phyloP scores from a whole-genome alignment of 2,113 vertebrate species.

The Ceratotherium simum region DNA sequence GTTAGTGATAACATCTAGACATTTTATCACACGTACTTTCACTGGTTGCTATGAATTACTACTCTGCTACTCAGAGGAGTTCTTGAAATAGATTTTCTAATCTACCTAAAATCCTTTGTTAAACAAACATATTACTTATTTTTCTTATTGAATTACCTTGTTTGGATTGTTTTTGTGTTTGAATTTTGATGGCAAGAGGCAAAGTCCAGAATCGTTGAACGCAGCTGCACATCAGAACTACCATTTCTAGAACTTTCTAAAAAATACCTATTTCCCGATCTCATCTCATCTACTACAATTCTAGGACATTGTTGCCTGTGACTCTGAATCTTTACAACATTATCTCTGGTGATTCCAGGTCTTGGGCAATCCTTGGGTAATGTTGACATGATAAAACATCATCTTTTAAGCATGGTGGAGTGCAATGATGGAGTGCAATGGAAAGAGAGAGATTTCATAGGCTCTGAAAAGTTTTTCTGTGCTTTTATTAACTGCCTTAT shows the following conservation, averaged over 20 bases:
- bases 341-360: not conserved
- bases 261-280: not conserved
- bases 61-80: not conserved
- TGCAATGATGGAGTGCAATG: too few species aligned
- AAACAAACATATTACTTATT: not conserved
- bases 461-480: not conserved
- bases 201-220: not conserved
- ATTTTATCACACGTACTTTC: accelerated
- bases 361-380: not conserved
- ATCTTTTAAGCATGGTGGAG: not conserved
- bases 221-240: not conserved
- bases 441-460: not conserved
- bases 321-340: not conserved
- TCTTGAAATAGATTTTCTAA: not conserved
- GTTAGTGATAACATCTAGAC: not conserved
- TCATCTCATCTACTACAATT: not conserved
- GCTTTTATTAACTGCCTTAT: slow-evolving; percentile 18
- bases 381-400: not conserved
- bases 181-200: not conserved
- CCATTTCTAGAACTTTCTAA: not conserved
- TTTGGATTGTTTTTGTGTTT: not conserved
- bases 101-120: not conserved
- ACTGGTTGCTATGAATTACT: not conserved
- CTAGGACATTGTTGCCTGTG: not conserved
- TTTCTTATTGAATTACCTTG: not conserved